Evolutionary conservation across 2,113 vertebrate species (phyloP).

Genomic region (Monopterus albus): DNA sequence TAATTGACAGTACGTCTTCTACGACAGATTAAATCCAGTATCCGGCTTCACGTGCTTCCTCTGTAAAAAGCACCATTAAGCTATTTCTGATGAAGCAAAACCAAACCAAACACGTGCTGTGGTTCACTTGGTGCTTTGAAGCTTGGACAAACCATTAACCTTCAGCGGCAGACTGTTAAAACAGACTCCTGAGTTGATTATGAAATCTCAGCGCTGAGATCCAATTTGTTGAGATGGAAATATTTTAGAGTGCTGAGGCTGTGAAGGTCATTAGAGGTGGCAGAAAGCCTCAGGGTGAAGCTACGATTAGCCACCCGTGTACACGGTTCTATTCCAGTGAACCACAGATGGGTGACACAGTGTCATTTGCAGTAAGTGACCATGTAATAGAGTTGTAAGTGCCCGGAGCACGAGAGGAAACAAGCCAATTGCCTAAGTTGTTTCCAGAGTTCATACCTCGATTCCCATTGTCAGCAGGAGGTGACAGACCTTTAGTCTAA

Average conservation of each 20-base stretch:
- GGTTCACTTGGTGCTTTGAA: conserved; percentile 40
- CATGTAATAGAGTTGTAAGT: conserved; percentile 81
- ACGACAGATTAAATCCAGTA: neutral
- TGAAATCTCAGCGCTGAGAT: neutral
- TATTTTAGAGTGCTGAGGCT: conserved; percentile 23
- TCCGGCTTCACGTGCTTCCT: conserved; percentile 7
- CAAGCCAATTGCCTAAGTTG: conserved; percentile 55
- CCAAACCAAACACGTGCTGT: conserved; percentile 32
- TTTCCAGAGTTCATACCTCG: conserved; percentile 59
- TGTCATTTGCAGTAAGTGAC: conserved; percentile 79
- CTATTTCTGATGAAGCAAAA: conserved; percentile 25
- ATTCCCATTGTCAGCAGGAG: conserved; percentile 8
- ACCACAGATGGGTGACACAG: conserved; percentile 70
- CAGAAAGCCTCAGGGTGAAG: conserved; percentile 51
- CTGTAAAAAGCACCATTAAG: conserved; percentile 12
- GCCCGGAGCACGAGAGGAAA: conserved; percentile 71
- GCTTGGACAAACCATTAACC: conserved; percentile 75
- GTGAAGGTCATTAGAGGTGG: conserved; percentile 72
- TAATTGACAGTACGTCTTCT: neutral
- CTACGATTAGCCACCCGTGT: conserved; percentile 41
- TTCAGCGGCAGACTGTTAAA: too few species aligned
- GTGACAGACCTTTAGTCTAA: conserved; percentile 6
- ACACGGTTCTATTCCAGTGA: conserved; percentile 69
- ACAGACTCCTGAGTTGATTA: too few species aligned
- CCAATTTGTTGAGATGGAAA: neutral